Percentiles rank a stretch among this genome's conserved stretches.
Evolutionary conservation across 2,797 vertebrate species (phyloP).

Genomic region (Pogonophryne albipinna): DNA sequence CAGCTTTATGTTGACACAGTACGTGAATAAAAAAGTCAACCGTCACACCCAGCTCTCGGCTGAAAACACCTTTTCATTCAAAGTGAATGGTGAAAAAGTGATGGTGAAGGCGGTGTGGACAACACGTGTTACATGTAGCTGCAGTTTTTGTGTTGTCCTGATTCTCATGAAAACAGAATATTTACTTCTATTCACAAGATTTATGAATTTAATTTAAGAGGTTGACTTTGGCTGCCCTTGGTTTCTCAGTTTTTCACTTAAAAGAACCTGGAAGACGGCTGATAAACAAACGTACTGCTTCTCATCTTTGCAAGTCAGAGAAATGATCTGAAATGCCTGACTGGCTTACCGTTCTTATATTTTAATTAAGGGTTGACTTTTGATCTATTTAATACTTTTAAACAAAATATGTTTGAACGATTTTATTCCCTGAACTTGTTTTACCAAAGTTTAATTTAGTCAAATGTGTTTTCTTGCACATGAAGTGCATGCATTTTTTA

Average conservation of each 20-base stretch:
- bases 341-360: not conserved
- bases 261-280: slow-evolving; percentile 15
- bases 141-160: not conserved
- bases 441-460: not conserved
- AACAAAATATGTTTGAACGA: not conserved
- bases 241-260: too few species aligned
- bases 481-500: not conserved
- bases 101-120: not conserved
- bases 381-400: not conserved
- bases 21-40: slow-evolving; percentile 29
- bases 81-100: too few species aligned
- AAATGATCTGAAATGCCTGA: not conserved
- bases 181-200: not conserved
- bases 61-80: not conserved
- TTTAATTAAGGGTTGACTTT: not conserved
- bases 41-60: slow-evolving; percentile 33
- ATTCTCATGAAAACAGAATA: not conserved
- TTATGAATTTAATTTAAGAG: not conserved
- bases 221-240: too few species aligned
- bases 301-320: not conserved
- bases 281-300: slow-evolving; percentile 19
- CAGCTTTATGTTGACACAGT: slow-evolving; percentile 22
- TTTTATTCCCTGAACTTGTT: not conserved
- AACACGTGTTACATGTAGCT: not conserved
- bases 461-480: not conserved